Evolutionary conservation across 2,797 vertebrate species (phyloP), one percentile per base, ranked within the genome.

Genomic region (Rhinoraja longicauda): DNA sequence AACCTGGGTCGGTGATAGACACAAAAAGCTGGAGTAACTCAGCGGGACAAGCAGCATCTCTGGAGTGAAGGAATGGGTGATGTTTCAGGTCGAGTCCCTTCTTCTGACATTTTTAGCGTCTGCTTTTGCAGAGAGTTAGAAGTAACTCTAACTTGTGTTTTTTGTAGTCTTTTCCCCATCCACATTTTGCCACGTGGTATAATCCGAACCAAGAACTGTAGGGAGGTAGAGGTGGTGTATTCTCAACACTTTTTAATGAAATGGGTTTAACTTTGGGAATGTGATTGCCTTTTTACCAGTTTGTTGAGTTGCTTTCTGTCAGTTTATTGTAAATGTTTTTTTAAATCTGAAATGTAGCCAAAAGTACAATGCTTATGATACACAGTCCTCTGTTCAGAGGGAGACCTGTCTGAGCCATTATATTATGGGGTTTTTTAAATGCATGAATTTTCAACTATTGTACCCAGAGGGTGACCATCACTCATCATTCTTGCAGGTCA

Each of bases 61-160:
- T n/a, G n/a, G n/a, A n/a, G n/a, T n/a, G n/a, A n/a, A n/a, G n/a
- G n/a, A n/a, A n/a, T n/a, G n/a, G n/a, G n/a, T n/a, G n/a, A n/a
- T n/a, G n/a, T n/a, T n/a, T n/a, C n/a, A n/a, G n/a, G n/a, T n/a
- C n/a, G n/a, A n/a, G n/a, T n/a, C 26, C 26, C 70, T 70, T 24
- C 70, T 73, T 73, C 84, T 62, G 57, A 29, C 82, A 59, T 64
- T 36, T 88, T 88, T 36, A 82, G 7, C n/a, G 17, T 88, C 59
- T 88, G 84, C 84, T 62, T 67, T 67, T 24, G 59, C 84, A 67
- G 84, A 59, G 57, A 88, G 62, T 8, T 88, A 17, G n/a, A 67
- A 67, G 9, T 64, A 84, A 84, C 78, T 82, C 82, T 36, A n/a
- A 88, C 84, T 88, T 88, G 84, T 88, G 84, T 88, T 88, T 88